phyloP scores from a whole-genome alignment of 2,888 invertebrate species.

The Aphrophora alni region DNA sequence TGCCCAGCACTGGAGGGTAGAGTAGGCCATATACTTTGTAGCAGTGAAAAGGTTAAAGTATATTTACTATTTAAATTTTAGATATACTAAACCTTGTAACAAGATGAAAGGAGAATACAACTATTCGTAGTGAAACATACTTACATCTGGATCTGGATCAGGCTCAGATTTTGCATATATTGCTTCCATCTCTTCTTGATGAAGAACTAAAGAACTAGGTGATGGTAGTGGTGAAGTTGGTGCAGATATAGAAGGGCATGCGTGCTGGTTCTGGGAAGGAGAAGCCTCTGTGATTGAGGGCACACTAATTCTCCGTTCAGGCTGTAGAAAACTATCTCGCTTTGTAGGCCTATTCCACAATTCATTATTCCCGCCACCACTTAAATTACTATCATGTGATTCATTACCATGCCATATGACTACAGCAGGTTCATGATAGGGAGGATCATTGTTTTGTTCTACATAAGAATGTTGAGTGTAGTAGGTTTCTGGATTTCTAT shows the following conservation, averaged over 20 bases:
- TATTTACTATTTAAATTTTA: too few species aligned
- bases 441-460: neutral
- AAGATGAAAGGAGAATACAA: too few species aligned
- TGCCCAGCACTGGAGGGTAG: too few species aligned
- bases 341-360: conserved; percentile 17
- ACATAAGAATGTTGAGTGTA: neutral
- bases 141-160: neutral
- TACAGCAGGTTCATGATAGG: neutral
- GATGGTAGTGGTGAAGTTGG: conserved; percentile 12
- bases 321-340: conserved; percentile 35
- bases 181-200: neutral
- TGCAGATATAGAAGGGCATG: conserved; percentile 8
- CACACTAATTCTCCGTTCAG: conserved; percentile 23
- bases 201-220: neutral
- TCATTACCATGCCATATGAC: neutral
- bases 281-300: conserved; percentile 22
- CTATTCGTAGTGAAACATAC: neutral
- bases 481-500: conserved; percentile 6
- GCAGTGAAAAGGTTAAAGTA: too few species aligned
- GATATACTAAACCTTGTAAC: too few species aligned
- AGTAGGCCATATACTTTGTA: too few species aligned
- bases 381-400: neutral
- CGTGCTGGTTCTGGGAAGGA: conserved; percentile 11
- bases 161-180: neutral
- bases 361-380: conserved; percentile 24